Conservation (phyloP, 2,113 vertebrate genomes). For the Noturus placidus region DNA sequence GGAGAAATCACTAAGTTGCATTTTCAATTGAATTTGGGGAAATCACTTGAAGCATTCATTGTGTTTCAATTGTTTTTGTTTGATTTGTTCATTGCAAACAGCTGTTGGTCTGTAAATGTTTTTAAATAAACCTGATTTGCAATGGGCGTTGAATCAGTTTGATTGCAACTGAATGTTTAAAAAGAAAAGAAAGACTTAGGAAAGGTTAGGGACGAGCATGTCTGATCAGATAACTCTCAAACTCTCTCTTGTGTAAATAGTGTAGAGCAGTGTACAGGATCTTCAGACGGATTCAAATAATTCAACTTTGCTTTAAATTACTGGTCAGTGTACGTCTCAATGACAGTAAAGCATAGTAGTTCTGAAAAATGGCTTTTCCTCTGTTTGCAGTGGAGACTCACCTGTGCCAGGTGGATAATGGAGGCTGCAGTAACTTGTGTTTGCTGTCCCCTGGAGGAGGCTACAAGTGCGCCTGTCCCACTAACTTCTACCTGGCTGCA, state of each 20-base stretch:
- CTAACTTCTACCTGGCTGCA: slow-evolving; percentile 91
- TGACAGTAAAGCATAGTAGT: background rate
- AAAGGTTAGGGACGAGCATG: background rate
- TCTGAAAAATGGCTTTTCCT: background rate
- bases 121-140: no score
- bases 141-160: no score
- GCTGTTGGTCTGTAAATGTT: no score
- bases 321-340: background rate
- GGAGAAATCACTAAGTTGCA: no score
- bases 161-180: background rate
- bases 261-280: no score
- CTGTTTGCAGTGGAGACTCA: slow-evolving; percentile 82
- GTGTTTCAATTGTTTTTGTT: no score
- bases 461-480: slow-evolving; percentile 93
- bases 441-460: slow-evolving; percentile 86
- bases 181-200: background rate
- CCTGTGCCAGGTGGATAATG: slow-evolving; percentile 88
- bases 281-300: background rate
- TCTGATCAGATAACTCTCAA: background rate
- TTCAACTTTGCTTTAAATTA: background rate
- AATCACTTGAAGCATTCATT: no score
- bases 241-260: background rate
- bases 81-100: no score
- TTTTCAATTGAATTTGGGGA: no score
- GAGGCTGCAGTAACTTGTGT: slow-evolving; percentile 94